Conservation (phyloP, 1,140 invertebrate species). For the Drosophila sproati region DNA sequence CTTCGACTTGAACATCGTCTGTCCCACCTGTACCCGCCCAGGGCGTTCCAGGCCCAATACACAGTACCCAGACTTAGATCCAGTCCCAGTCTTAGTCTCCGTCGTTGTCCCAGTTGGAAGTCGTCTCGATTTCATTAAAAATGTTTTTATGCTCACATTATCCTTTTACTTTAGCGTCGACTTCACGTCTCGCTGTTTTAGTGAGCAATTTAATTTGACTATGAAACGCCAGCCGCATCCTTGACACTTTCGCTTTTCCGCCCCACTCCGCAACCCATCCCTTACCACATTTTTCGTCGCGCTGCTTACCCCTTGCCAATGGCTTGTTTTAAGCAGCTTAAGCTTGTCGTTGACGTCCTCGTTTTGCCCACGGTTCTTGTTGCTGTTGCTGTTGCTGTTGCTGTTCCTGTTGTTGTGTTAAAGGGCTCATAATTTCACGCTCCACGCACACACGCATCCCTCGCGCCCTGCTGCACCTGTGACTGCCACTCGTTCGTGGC, state of each 20-base stretch:
- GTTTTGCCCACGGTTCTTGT: slow-evolving; percentile 20
- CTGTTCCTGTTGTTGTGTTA: slow-evolving; percentile 39
- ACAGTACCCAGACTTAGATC: neutral
- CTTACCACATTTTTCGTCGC: slow-evolving; percentile 3
- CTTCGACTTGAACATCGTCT: slow-evolving; percentile 25
- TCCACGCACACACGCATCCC: slow-evolving; percentile 62
- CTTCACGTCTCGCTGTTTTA: slow-evolving; percentile 39
- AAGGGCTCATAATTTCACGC: slow-evolving; percentile 79
- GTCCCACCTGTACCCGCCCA: neutral
- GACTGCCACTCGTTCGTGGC: slow-evolving; percentile 41
- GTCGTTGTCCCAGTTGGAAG: slow-evolving; percentile 59
- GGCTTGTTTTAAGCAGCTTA: slow-evolving; percentile 81
- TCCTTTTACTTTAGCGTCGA: slow-evolving; percentile 68
- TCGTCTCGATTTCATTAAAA: slow-evolving; percentile 83
- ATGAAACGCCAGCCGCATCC: slow-evolving; percentile 75
- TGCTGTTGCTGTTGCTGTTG: slow-evolving; percentile 36
- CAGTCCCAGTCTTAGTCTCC: neutral
- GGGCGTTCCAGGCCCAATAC: too few species aligned
- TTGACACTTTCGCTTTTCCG: slow-evolving; percentile 77
- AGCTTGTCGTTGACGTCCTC: slow-evolving; percentile 73
- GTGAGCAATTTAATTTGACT: slow-evolving; percentile 78
- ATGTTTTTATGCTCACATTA: slow-evolving; percentile 79
- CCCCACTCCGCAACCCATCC: neutral
- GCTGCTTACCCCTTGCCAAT: slow-evolving; percentile 42
- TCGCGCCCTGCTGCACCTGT: slow-evolving; percentile 12